Percentiles rank a stretch among this genome's conserved stretches.
Conservation (phyloP, 2,888 invertebrate genomes). For the Erebia aethiops region DNA sequence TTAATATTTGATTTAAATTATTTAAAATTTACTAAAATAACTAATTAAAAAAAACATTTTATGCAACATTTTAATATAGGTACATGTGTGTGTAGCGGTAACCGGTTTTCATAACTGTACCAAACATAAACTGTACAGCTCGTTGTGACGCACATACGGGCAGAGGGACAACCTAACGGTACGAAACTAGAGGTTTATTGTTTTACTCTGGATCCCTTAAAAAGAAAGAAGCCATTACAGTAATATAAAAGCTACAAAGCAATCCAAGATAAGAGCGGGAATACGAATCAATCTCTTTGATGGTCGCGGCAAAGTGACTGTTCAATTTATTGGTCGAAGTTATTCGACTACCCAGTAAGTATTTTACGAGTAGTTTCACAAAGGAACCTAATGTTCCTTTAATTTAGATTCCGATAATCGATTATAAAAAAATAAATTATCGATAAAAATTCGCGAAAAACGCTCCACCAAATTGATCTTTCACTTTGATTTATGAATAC, state of each 20-base stretch:
- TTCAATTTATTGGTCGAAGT: conserved; percentile 1
- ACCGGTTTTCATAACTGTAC: no score
- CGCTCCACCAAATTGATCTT: neutral
- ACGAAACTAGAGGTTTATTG: no score
- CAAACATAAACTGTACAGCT: no score
- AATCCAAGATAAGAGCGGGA: neutral
- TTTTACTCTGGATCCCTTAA: neutral
- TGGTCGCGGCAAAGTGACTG: neutral
- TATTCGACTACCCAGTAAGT: neutral
- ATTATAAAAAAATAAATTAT: neutral
- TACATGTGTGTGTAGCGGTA: no score
- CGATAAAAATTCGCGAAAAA: neutral
- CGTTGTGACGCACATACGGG: no score
- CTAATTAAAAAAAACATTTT: no score
- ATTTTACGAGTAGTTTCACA: no score
- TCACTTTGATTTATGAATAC: conserved; percentile 6
- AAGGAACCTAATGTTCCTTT: no score
- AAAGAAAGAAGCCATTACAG: neutral
- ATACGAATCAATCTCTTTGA: neutral
- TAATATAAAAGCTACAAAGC: neutral
- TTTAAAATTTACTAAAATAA: no score
- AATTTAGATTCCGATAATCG: neutral
- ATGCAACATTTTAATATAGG: no score
- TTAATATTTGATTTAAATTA: no score
- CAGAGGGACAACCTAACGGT: no score